Conservation (phyloP, 2,888 invertebrate genomes). For the Patella depressa region DNA sequence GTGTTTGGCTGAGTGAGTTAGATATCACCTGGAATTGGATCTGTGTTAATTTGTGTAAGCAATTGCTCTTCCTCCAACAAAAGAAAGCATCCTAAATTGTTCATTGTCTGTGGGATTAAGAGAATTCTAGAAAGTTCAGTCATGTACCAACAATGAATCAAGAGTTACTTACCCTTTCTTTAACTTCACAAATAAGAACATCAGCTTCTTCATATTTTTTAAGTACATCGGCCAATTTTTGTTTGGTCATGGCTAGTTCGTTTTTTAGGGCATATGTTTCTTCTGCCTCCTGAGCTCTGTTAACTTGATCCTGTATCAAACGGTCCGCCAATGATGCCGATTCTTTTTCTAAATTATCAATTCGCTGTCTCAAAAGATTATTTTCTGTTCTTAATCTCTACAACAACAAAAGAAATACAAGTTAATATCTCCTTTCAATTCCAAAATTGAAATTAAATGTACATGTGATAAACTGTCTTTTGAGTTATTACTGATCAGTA, state of each 20-base stretch:
- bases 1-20: too few relatives aligned
- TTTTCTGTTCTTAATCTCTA: conserved; percentile 87
- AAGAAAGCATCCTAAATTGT: neutral
- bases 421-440: too few relatives aligned
- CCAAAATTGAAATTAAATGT: too few relatives aligned
- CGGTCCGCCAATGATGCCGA: conserved; percentile 87
- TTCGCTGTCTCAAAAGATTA: conserved; percentile 92
- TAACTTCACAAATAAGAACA: conserved; percentile 80
- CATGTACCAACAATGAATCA: neutral
- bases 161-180: conserved; percentile 54
- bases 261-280: conserved; percentile 77
- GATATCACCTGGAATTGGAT: too few relatives aligned
- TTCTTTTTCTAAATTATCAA: conserved; percentile 90
- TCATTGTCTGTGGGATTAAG: neutral
- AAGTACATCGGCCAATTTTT: conserved; percentile 89
- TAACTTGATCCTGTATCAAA: conserved; percentile 80
- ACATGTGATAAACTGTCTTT: too few relatives aligned
- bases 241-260: conserved; percentile 88
- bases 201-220: conserved; percentile 91
- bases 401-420: conserved; percentile 70
- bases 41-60: too few relatives aligned
- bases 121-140: neutral
- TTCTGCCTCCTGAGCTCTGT: conserved; percentile 94
- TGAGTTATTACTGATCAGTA: too few relatives aligned
- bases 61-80: too few relatives aligned